Evolutionary conservation across 2,113 vertebrate species (phyloP).

Genomic region (Chunga burmeisteri): DNA sequence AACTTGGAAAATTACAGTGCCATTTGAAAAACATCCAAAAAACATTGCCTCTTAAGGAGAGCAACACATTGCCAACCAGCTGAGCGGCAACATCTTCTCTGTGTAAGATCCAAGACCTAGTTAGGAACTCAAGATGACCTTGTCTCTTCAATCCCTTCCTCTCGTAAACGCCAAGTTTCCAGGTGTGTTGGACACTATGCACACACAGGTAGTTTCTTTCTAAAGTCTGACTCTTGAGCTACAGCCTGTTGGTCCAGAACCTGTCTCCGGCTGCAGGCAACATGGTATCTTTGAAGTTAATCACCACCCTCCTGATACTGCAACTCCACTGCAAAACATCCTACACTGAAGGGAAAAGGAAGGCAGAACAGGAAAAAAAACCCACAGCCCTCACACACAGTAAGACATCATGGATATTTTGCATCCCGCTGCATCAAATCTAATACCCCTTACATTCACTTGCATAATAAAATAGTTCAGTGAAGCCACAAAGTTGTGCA

Average conservation of each 20-base stretch:
- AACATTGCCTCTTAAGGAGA: not conserved
- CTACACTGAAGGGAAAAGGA: not conserved
- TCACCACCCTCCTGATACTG: not conserved
- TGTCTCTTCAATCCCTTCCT: not conserved
- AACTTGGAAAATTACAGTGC: not conserved
- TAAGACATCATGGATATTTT: not conserved
- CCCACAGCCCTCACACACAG: not conserved
- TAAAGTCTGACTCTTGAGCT: not conserved
- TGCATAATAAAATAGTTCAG: not conserved
- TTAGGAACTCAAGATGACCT: not conserved
- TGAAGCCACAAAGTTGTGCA: conserved; percentile 13
- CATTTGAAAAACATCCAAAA: not conserved
- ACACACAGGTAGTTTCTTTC: not conserved
- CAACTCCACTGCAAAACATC: not conserved
- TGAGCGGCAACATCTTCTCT: not conserved
- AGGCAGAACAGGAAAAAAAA: not conserved
- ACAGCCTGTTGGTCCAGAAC: not conserved
- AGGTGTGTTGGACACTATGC: not conserved
- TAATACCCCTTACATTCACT: not conserved
- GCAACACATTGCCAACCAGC: not conserved
- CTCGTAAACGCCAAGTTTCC: not conserved
- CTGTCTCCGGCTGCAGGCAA: not conserved
- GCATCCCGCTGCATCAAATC: not conserved
- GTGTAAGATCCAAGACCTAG: not conserved
- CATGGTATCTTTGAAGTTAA: not conserved